phyloP scores from a whole-genome alignment of 2,888 invertebrate species.

The Pterostichus niger region DNA sequence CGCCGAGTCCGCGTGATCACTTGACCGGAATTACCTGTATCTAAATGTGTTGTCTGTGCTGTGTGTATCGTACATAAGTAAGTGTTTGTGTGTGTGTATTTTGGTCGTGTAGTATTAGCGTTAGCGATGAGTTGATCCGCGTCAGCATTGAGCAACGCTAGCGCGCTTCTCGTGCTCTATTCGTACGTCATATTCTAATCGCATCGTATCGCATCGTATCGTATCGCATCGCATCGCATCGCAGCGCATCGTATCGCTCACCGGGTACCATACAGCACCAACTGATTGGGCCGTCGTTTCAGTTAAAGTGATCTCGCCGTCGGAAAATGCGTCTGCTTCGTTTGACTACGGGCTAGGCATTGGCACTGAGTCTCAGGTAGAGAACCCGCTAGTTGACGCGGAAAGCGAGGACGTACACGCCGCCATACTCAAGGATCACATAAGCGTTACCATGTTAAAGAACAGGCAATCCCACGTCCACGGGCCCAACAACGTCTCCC shows the following conservation, averaged over 20 bases:
- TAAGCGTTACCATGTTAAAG: conserved; percentile 76
- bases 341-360: conserved; percentile 78
- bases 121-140: conserved; percentile 2
- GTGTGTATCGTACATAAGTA: not conserved
- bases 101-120: conserved; percentile 6
- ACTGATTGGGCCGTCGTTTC: conserved; percentile 75
- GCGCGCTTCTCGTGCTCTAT: conserved; percentile 19
- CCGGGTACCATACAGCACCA: conserved; percentile 50
- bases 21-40: not conserved
- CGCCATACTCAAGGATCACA: conserved; percentile 75
- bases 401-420: conserved; percentile 79
- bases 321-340: conserved; percentile 80
- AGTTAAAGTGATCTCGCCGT: conserved; percentile 82
- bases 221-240: conserved; percentile 14
- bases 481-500: conserved; percentile 72
- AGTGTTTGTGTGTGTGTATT: conserved; percentile 23
- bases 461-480: conserved; percentile 72
- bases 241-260: conserved; percentile 17
- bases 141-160: not conserved
- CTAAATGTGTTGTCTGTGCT: conserved; percentile 11
- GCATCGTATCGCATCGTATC: conserved; percentile 15
- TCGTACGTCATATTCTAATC: not conserved
- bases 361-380: conserved; percentile 78
- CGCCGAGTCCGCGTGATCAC: not conserved
- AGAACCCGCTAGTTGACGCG: conserved; percentile 81